phyloP scores from a whole-genome alignment of 1,140 invertebrate species.

The Mamestra configurata region DNA sequence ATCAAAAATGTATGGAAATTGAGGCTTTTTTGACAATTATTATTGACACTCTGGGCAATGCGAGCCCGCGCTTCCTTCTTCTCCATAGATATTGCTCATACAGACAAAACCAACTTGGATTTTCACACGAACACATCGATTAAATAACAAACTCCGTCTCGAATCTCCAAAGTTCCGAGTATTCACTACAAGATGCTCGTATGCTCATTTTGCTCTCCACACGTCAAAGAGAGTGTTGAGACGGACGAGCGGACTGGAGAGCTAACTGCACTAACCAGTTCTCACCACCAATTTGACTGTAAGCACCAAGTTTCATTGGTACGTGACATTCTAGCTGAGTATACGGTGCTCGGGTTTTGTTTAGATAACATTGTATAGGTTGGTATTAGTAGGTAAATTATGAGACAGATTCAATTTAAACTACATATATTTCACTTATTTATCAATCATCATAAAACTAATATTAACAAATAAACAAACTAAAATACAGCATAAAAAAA shows the following conservation, averaged over 20 bases:
- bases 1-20: too few relatives aligned
- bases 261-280: background rate
- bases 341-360: background rate
- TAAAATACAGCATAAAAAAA: too few relatives aligned
- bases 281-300: background rate
- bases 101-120: too few relatives aligned
- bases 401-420: too few relatives aligned
- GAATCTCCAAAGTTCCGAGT: background rate
- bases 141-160: background rate
- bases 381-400: too few relatives aligned
- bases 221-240: constrained; percentile 6
- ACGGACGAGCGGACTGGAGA: background rate
- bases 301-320: background rate
- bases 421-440: too few relatives aligned
- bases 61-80: too few relatives aligned
- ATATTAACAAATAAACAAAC: too few relatives aligned
- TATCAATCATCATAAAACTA: too few relatives aligned
- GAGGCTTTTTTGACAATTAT: too few relatives aligned
- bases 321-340: background rate
- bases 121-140: background rate
- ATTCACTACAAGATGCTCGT: background rate
- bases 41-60: too few relatives aligned
- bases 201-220: background rate
- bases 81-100: too few relatives aligned
- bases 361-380: background rate